Evolutionary conservation across 2,888 invertebrate species (phyloP).

Genomic region (Aricia artaxerxes): DNA sequence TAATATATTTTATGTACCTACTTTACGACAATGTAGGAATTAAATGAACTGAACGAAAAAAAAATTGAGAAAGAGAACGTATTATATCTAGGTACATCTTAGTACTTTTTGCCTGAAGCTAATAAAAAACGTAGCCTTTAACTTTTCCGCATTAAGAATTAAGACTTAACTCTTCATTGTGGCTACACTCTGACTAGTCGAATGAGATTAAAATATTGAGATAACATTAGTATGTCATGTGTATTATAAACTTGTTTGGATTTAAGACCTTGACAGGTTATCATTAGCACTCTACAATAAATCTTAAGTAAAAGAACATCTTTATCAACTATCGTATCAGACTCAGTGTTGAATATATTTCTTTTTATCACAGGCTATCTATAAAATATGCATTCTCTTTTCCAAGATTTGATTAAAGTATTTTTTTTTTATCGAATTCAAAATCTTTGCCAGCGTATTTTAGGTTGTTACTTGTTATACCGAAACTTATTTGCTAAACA

Average conservation of each 20-base stretch:
- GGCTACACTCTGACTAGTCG: neutral
- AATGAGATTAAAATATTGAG: neutral
- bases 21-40: neutral
- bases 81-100: too few species aligned
- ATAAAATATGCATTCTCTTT: too few species aligned
- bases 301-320: neutral
- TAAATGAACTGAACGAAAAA: too few species aligned
- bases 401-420: too few species aligned
- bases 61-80: too few species aligned
- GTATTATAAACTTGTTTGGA: conserved; percentile 12
- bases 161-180: neutral
- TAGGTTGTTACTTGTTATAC: too few species aligned
- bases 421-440: too few species aligned
- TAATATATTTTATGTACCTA: neutral
- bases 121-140: neutral
- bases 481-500: too few species aligned
- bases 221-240: conserved; percentile 10
- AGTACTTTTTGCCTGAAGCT: neutral
- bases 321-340: neutral
- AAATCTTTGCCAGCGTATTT: too few species aligned
- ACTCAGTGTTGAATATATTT: too few species aligned
- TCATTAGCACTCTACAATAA: conserved; percentile 8
- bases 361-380: too few species aligned
- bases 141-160: neutral
- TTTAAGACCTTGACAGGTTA: conserved; percentile 8